Evolutionary conservation across 1,140 invertebrate species (phyloP).

Genomic region (Lepidostoma basale): DNA sequence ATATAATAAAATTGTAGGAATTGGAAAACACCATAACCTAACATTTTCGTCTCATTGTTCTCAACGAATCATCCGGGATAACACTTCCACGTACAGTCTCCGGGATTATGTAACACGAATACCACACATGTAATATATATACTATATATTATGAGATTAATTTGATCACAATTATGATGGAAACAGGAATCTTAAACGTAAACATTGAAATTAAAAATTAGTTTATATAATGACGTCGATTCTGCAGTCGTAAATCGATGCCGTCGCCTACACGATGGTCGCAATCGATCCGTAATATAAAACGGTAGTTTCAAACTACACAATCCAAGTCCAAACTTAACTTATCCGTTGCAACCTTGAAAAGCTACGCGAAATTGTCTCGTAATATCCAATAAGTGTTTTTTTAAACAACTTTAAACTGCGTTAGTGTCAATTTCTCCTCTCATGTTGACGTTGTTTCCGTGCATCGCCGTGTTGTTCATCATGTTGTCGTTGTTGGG

Average conservation of each 20-base stretch:
- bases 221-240: neutral
- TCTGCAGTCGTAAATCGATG: neutral
- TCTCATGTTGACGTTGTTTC: slow-evolving; percentile 28
- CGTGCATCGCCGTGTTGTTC: slow-evolving; percentile 37
- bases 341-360: no score
- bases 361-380: no score
- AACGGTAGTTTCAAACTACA: neutral
- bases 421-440: slow-evolving; percentile 45
- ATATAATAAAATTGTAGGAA: neutral
- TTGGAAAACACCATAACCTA: slow-evolving; percentile 7
- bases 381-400: no score
- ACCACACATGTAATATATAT: no score
- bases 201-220: neutral
- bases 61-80: no score
- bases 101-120: no score
- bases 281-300: neutral
- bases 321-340: neutral
- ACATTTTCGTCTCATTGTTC: no score
- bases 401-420: no score
- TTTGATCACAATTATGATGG: slow-evolving; percentile 5
- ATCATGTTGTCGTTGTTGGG: slow-evolving; percentile 35
- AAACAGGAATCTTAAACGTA: neutral
- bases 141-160: no score
- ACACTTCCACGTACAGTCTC: no score
- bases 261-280: neutral